phyloP scores from a whole-genome alignment of 23 tunicate species.

The Trididemnum clinides region DNA sequence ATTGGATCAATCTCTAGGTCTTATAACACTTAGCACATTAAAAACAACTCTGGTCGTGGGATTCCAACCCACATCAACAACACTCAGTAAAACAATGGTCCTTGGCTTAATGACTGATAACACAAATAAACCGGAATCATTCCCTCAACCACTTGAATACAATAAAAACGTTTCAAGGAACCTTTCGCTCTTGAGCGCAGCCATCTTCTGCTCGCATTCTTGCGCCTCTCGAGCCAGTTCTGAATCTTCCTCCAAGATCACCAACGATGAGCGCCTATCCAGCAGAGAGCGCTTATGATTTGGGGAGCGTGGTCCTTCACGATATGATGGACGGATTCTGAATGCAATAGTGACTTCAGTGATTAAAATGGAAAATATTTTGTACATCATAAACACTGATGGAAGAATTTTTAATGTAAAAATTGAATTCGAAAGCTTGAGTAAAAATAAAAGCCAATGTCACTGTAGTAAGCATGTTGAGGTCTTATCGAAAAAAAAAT shows the following conservation, averaged over 20 bases:
- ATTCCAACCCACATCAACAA: too few relatives aligned
- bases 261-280: constrained; percentile 32
- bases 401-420: too few relatives aligned
- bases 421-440: too few relatives aligned
- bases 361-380: not conserved
- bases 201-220: constrained; percentile 41
- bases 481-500: too few relatives aligned
- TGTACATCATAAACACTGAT: too few relatives aligned
- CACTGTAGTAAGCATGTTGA: too few relatives aligned
- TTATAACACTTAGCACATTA: too few relatives aligned
- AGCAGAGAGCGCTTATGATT: constrained; percentile 9
- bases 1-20: too few relatives aligned
- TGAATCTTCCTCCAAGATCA: constrained; percentile 45
- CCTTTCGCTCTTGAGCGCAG: constrained; percentile 44
- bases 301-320: constrained; percentile 62
- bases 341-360: too few relatives aligned
- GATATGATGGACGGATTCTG: constrained; percentile 52
- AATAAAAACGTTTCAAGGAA: too few relatives aligned
- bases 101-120: not conserved
- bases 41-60: too few relatives aligned
- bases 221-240: constrained; percentile 28
- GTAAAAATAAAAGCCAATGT: too few relatives aligned
- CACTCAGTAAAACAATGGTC: not conserved
- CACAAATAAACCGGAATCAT: not conserved
- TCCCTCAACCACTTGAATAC: not conserved